Evolutionary conservation across 2,797 vertebrate species (phyloP).

Genomic region (Enteromius viviparus): DNA sequence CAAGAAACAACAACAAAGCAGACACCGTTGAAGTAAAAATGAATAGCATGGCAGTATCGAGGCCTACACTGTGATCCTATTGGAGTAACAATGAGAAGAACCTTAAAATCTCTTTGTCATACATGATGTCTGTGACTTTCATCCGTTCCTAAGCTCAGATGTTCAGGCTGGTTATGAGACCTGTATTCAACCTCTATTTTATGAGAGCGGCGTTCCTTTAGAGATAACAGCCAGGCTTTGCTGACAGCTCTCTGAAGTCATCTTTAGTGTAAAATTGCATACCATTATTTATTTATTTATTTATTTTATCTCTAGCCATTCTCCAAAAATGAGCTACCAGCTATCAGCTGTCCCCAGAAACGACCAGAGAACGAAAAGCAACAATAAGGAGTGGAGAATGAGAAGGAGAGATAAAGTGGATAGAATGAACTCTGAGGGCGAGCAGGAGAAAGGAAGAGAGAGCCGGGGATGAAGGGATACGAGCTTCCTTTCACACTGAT

Average conservation of each 20-base stretch:
- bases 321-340: slow-evolving; percentile 56
- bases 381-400: slow-evolving; percentile 43
- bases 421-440: slow-evolving; percentile 38
- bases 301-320: slow-evolving; percentile 58
- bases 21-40: slow-evolving; percentile 11
- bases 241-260: slow-evolving; percentile 63
- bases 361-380: slow-evolving; percentile 43
- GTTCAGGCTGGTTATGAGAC: slow-evolving; percentile 42
- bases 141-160: slow-evolving; percentile 33
- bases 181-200: slow-evolving; percentile 63
- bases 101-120: slow-evolving; percentile 45
- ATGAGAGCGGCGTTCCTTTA: slow-evolving; percentile 64
- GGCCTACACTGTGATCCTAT: slow-evolving; percentile 17
- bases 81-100: slow-evolving; percentile 38
- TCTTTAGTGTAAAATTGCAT: slow-evolving; percentile 60
- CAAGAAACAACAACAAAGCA: background rate
- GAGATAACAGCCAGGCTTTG: slow-evolving; percentile 61
- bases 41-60: slow-evolving; percentile 29
- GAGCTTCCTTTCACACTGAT: slow-evolving; percentile 39
- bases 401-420: slow-evolving; percentile 28
- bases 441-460: slow-evolving; percentile 32
- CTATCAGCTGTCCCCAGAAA: slow-evolving; percentile 56
- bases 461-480: slow-evolving; percentile 17
- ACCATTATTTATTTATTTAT: slow-evolving; percentile 25
- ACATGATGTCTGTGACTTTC: slow-evolving; percentile 48